These are phyloP conservation scores for Dascillus cervinus DNA, from an alignment of 2,888 invertebrate species.

Conservation along the genomic window DNA sequence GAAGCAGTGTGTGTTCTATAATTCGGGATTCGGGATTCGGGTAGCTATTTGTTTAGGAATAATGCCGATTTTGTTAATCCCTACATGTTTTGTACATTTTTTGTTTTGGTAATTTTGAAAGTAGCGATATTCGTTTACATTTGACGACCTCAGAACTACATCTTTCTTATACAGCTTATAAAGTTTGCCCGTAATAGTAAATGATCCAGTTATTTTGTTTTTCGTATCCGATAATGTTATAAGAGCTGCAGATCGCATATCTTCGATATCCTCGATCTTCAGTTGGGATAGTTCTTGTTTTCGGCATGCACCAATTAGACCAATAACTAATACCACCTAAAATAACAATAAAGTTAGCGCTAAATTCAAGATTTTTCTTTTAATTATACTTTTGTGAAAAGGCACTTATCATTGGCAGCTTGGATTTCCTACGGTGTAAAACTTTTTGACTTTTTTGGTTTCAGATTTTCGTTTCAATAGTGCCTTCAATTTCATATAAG, in stretches of 20 bases:
- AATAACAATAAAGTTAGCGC: too few relatives aligned
- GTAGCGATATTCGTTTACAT: slow-evolving; percentile 4
- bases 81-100: slow-evolving; percentile 13
- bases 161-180: slow-evolving; percentile 16
- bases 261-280: slow-evolving; percentile 4
- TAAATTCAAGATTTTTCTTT: too few relatives aligned
- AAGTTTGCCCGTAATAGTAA: slow-evolving; percentile 15
- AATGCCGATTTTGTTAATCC: slow-evolving; percentile 11
- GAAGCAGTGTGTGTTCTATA: too few relatives aligned
- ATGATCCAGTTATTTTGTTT: slow-evolving; percentile 11
- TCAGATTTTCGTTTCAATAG: too few relatives aligned
- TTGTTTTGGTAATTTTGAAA: slow-evolving; percentile 15
- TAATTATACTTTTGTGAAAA: too few relatives aligned
- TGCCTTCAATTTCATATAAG: too few relatives aligned
- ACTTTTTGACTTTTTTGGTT: too few relatives aligned
- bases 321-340: slow-evolving; percentile 9
- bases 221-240: slow-evolving; percentile 11
- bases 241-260: slow-evolving; percentile 4
- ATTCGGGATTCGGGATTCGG: too few relatives aligned
- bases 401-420: too few relatives aligned
- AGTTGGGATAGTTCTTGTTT: slow-evolving; percentile 4
- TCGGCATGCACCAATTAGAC: slow-evolving; percentile 5
- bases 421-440: too few relatives aligned
- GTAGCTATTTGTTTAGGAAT: slow-evolving; percentile 12
- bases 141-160: slow-evolving; percentile 11